Conservation (phyloP, 2,113 vertebrate genomes). For the Eulacestoma nigropectus region DNA sequence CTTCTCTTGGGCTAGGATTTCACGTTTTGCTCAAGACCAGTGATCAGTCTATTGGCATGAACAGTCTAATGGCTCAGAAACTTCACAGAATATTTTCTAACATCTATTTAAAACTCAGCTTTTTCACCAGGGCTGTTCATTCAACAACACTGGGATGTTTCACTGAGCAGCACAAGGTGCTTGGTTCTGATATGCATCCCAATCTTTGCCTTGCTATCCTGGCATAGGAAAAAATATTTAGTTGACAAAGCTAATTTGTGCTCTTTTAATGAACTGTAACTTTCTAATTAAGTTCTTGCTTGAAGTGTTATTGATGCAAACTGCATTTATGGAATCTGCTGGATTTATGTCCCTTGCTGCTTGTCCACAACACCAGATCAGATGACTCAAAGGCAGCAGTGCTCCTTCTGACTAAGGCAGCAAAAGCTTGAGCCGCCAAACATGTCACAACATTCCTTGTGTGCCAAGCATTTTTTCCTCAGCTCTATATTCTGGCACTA, state of each 20-base stretch:
- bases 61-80: neutral
- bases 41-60: neutral
- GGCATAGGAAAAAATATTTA: neutral
- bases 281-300: slow-evolving; percentile 40
- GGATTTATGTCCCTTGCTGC: neutral
- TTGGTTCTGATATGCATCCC: neutral
- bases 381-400: neutral
- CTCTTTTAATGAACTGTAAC: slow-evolving; percentile 32
- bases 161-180: neutral
- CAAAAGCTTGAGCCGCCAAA: neutral
- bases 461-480: neutral
- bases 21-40: neutral
- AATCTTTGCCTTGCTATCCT: neutral
- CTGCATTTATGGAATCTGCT: neutral
- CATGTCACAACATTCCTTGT: neutral
- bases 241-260: slow-evolving; percentile 14
- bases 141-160: neutral
- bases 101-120: neutral
- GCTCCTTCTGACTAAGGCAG: neutral
- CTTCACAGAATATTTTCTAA: neutral
- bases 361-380: neutral
- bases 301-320: neutral
- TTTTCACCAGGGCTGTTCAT: neutral
- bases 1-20: neutral
- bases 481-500: neutral